Evolutionary conservation across 2,888 invertebrate species (phyloP).

Genomic region (Azorinus chamasolen): DNA sequence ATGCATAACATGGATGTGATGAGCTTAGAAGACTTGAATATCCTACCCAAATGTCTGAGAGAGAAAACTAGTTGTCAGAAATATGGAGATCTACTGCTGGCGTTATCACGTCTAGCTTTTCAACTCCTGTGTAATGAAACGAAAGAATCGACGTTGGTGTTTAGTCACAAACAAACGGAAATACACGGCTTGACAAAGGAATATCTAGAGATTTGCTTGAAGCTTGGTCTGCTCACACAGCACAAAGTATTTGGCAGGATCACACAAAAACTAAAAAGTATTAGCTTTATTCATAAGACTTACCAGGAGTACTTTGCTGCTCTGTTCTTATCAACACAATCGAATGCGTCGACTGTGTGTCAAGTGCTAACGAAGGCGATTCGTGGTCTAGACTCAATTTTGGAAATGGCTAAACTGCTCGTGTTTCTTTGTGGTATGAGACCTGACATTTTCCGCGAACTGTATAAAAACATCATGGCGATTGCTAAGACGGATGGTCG

Average conservation of each 20-base stretch:
- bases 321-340: background rate
- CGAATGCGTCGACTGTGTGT: background rate
- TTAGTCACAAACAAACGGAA: background rate
- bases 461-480: background rate
- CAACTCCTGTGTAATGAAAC: background rate
- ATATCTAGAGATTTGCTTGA: background rate
- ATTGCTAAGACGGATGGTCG: background rate
- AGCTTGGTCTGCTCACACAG: constrained; percentile 1
- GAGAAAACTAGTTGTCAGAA: background rate
- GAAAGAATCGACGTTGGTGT: background rate
- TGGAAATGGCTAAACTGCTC: background rate
- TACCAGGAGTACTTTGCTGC: constrained; percentile 12
- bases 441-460: background rate
- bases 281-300: constrained; percentile 9
- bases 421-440: background rate
- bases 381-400: background rate
- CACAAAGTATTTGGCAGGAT: background rate
- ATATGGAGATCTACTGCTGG: background rate
- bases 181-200: background rate
- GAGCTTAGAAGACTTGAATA: background rate
- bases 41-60: background rate
- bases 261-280: background rate
- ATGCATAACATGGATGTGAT: background rate
- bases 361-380: background rate
- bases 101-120: background rate